phyloP scores from a whole-genome alignment of 2,797 vertebrate genomes.

The Fringilla coelebs region DNA sequence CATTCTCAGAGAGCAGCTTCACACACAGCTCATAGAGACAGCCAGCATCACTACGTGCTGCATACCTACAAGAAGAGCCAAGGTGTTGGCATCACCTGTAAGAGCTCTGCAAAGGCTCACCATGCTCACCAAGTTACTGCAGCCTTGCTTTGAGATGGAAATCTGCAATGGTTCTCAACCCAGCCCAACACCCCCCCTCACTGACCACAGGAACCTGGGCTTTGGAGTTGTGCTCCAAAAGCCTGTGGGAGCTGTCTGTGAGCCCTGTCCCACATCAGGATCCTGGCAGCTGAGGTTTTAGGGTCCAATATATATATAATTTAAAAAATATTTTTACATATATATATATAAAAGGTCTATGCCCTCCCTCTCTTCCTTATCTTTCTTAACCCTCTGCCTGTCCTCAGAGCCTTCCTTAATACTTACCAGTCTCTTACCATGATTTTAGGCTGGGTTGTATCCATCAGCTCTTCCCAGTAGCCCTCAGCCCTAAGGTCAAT shows the following conservation, averaged over 20 bases:
- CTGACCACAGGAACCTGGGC: neutral
- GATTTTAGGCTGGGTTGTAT: conserved; percentile 83
- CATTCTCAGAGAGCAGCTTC: conserved; percentile 81
- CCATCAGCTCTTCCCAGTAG: conserved; percentile 83
- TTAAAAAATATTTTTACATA: too few species aligned
- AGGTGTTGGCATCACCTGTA: neutral
- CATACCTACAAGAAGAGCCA: conserved; percentile 76
- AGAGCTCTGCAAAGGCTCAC: neutral
- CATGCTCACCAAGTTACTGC: neutral
- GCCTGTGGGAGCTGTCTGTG: neutral
- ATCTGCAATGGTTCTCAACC: neutral
- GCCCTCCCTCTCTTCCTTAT: neutral
- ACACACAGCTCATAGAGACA: conserved; percentile 84
- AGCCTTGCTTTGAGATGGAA: neutral
- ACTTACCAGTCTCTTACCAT: conserved; percentile 90
- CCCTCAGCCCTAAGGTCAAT: conserved; percentile 85
- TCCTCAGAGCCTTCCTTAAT: neutral
- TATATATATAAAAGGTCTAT: too few species aligned
- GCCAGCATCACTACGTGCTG: conserved; percentile 83
- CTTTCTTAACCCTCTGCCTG: neutral
- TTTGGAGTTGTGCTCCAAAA: neutral
- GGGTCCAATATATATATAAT: too few species aligned
- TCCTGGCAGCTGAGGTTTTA: neutral
- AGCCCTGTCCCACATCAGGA: neutral
- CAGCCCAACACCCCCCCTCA: neutral